Conservation (phyloP, 2,888 invertebrate genomes). For the Trissolcus japonicus region DNA sequence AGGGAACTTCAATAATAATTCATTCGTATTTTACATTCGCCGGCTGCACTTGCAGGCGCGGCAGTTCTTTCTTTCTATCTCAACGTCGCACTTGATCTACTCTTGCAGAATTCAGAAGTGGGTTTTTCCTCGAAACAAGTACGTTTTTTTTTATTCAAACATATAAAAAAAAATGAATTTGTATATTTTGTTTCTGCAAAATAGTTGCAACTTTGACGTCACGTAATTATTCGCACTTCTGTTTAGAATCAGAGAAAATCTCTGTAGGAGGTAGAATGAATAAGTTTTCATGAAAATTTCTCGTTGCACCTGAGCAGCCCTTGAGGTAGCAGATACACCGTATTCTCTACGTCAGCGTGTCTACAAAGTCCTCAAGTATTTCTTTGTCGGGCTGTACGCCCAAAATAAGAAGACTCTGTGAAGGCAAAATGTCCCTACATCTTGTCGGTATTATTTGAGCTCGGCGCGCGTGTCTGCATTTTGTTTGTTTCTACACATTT, state of each 20-base stretch:
- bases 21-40: conserved; percentile 47
- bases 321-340: conserved; percentile 39
- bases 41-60: conserved; percentile 22
- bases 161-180: no score
- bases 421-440: conserved; percentile 48
- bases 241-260: not conserved
- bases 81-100: conserved; percentile 18
- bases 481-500: conserved; percentile 32
- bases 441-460: conserved; percentile 67
- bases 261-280: not conserved
- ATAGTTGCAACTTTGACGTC: no score
- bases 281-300: conserved; percentile 3
- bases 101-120: conserved; percentile 6
- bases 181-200: no score
- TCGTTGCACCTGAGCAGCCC: conserved; percentile 17
- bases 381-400: conserved; percentile 56
- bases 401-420: conserved; percentile 50
- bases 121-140: not conserved
- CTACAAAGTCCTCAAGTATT: conserved; percentile 50
- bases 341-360: conserved; percentile 58
- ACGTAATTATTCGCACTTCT: not conserved
- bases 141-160: no score
- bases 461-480: conserved; percentile 61
- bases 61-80: conserved; percentile 23
- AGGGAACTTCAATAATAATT: conserved; percentile 44